phyloP scores from a whole-genome alignment of 2,113 vertebrate species.

The Sigmodon hispidus region DNA sequence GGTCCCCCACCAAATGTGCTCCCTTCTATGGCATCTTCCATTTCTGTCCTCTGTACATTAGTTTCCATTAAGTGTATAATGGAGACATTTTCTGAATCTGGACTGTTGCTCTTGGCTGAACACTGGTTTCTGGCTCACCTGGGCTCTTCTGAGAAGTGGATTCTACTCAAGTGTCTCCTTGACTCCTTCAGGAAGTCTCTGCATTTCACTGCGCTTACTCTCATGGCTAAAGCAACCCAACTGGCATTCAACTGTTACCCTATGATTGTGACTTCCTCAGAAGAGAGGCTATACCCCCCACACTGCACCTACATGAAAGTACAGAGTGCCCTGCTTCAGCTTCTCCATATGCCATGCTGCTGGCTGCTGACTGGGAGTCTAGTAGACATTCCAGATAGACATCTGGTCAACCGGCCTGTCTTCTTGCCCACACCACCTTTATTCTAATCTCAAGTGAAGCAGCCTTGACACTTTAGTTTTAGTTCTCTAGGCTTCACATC shows the following conservation, averaged over 20 bases:
- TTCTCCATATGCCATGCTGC: background rate
- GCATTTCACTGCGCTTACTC: no score
- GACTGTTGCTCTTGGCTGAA: background rate
- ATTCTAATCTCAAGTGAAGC: background rate
- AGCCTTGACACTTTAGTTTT: background rate
- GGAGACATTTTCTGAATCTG: background rate
- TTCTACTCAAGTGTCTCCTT: background rate
- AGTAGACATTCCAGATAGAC: background rate
- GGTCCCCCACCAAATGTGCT: background rate
- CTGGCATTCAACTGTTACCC: background rate
- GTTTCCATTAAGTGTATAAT: background rate
- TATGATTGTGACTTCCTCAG: background rate
- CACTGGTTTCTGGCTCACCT: background rate
- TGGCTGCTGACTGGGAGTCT: background rate
- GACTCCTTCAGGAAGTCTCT: background rate
- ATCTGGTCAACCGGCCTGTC: background rate
- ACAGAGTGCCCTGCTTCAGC: no score
- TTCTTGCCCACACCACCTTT: background rate
- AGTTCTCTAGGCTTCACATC: background rate
- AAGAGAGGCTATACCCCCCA: background rate
- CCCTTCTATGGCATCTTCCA: background rate
- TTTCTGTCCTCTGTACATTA: background rate
- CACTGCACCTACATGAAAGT: background rate
- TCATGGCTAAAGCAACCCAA: background rate
- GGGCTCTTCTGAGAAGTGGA: background rate